Conservation (phyloP, 2,113 vertebrate genomes). For the Lepus europaeus region DNA sequence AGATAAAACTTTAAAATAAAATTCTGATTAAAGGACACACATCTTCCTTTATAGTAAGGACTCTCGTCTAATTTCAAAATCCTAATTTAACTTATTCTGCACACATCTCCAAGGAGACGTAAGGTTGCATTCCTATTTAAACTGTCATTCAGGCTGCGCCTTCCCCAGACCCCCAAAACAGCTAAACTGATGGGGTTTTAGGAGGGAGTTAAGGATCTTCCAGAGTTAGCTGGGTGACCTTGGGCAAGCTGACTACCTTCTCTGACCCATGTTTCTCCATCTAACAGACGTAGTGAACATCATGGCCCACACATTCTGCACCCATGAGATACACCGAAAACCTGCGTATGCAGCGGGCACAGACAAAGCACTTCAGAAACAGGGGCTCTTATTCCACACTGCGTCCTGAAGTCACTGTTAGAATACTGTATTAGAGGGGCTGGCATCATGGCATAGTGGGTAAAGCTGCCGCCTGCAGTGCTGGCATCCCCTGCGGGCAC, state of each 20-base stretch:
- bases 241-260: not conserved
- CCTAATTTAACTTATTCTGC: not conserved
- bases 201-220: accelerated
- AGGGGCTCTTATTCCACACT: no score
- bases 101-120: not conserved
- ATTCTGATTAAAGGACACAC: not conserved
- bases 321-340: not conserved
- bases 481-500: no score
- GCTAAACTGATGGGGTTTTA: not conserved
- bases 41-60: not conserved
- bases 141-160: not conserved
- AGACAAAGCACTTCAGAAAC: not conserved
- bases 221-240: not conserved
- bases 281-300: not conserved
- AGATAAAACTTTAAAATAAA: slow-evolving; percentile 24
- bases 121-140: not conserved
- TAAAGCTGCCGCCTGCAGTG: no score
- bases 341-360: not conserved
- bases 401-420: no score
- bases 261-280: not conserved
- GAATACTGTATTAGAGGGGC: not conserved
- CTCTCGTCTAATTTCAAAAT: not conserved
- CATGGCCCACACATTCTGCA: accelerated
- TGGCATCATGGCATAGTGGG: no score
- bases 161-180: not conserved